A percentile compares a stretch with the other conserved stretches of the same genome.
Conservation (phyloP, 2,113 vertebrate genomes). For the Apodemus speciosus region DNA sequence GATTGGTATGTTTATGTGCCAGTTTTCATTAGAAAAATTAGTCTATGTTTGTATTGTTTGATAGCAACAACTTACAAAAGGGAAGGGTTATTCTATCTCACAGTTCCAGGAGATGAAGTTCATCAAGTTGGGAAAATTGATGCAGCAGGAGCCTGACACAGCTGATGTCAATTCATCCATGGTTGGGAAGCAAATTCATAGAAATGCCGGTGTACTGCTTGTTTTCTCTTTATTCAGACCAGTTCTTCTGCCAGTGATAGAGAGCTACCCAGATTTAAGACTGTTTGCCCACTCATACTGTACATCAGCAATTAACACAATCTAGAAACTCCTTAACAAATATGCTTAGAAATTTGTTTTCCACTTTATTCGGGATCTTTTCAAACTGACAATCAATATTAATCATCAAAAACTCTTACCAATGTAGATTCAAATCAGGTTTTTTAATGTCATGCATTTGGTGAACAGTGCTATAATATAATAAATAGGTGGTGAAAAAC, state of each 20-base stretch:
- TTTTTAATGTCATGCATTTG: background rate
- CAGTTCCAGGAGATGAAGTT: background rate
- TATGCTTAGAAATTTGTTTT: background rate
- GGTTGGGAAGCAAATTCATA: background rate
- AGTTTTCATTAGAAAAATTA: background rate
- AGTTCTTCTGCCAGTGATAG: background rate
- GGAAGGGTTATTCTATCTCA: background rate
- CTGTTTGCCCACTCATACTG: background rate
- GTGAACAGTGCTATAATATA: background rate
- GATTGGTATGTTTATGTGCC: background rate
- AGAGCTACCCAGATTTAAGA: background rate
- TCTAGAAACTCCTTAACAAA: background rate
- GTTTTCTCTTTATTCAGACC: background rate
- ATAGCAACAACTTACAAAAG: background rate
- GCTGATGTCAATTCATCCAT: too few species aligned
- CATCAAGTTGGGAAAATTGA: background rate
- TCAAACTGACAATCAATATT: background rate
- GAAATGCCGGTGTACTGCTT: background rate
- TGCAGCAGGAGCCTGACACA: background rate
- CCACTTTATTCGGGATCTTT: background rate
- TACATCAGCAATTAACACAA: background rate
- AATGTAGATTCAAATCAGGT: background rate
- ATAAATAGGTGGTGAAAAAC: conserved; percentile 48
- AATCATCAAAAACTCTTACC: background rate
- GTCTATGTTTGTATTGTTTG: background rate